Conservation (phyloP, 2,797 vertebrate genomes). For the Gallinago nigripennis region DNA sequence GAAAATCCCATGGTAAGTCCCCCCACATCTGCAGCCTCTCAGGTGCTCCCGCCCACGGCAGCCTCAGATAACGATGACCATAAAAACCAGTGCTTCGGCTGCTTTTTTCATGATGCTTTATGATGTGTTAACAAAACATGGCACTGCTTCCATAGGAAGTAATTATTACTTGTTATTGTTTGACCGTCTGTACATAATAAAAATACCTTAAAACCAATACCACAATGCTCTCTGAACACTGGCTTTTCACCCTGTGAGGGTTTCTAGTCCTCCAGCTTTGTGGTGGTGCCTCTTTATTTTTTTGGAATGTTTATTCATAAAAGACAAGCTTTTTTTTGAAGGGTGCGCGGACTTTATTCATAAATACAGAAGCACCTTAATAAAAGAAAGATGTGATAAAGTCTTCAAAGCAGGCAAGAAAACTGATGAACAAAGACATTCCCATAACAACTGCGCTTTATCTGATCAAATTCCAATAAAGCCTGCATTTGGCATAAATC, state of each 20-base stretch:
- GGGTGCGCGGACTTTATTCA: slow-evolving; percentile 51
- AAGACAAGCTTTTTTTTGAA: slow-evolving; percentile 8
- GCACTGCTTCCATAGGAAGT: slow-evolving; percentile 5
- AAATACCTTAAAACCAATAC: slow-evolving; percentile 57
- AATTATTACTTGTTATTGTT: slow-evolving; percentile 44
- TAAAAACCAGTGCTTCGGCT: not conserved
- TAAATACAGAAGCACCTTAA: slow-evolving; percentile 69
- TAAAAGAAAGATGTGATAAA: slow-evolving; percentile 68
- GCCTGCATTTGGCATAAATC: slow-evolving; percentile 67
- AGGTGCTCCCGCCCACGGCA: not conserved
- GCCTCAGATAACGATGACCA: not conserved
- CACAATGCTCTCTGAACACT: not conserved
- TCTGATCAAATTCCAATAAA: slow-evolving; percentile 74
- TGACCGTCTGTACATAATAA: slow-evolving; percentile 49
- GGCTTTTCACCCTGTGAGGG: not conserved
- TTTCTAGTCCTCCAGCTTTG: not conserved
- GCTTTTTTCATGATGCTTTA: slow-evolving; percentile 8
- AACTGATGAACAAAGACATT: slow-evolving; percentile 65
- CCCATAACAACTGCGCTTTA: slow-evolving; percentile 62
- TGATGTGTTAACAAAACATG: slow-evolving; percentile 34
- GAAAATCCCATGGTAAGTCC: not conserved
- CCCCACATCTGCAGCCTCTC: not conserved
- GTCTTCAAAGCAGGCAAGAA: slow-evolving; percentile 56
- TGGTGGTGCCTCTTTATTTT: not conserved
- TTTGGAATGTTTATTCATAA: slow-evolving; percentile 47